phyloP scores from a whole-genome alignment of 2,797 vertebrate species.

The Spinibarbus caldwelli region DNA sequence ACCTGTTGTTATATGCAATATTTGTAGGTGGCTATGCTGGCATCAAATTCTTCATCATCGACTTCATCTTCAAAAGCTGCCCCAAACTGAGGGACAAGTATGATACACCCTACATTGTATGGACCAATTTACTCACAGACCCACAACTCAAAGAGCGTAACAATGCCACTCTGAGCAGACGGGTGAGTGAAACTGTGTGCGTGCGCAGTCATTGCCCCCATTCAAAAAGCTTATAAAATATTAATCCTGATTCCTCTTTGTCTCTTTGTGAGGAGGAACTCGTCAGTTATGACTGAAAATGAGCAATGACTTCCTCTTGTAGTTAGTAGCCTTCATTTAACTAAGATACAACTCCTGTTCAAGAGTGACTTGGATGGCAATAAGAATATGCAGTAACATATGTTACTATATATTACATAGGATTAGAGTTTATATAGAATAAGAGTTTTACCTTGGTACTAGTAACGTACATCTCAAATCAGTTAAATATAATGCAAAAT shows the following conservation, averaged over 20 bases:
- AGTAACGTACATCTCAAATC: background rate
- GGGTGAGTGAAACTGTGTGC: conserved; percentile 77
- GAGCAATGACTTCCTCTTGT: background rate
- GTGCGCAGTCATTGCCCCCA: background rate
- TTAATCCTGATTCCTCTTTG: background rate
- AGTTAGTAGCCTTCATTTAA: conserved; percentile 3
- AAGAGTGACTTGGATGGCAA: background rate
- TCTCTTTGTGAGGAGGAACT: background rate
- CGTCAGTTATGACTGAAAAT: conserved; percentile 12
- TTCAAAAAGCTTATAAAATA: background rate
- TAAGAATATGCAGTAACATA: background rate
- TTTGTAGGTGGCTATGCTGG: conserved; percentile 88
- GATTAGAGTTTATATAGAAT: background rate
- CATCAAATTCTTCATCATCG: conserved; percentile 97
- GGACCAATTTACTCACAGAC: conserved; percentile 91
- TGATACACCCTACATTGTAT: conserved; percentile 93
- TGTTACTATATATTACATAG: background rate
- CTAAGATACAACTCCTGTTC: background rate
- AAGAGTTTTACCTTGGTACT: background rate
- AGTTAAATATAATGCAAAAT: background rate
- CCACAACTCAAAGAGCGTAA: conserved; percentile 95
- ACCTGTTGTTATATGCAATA: background rate
- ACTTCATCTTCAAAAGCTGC: conserved; percentile 95
- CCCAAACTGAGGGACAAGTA: conserved; percentile 91
- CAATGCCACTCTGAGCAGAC: conserved; percentile 75